These are phyloP conservation scores for Hipparchia semele DNA, from an alignment of 2,888 invertebrate genomes.

Conservation along the genomic window DNA sequence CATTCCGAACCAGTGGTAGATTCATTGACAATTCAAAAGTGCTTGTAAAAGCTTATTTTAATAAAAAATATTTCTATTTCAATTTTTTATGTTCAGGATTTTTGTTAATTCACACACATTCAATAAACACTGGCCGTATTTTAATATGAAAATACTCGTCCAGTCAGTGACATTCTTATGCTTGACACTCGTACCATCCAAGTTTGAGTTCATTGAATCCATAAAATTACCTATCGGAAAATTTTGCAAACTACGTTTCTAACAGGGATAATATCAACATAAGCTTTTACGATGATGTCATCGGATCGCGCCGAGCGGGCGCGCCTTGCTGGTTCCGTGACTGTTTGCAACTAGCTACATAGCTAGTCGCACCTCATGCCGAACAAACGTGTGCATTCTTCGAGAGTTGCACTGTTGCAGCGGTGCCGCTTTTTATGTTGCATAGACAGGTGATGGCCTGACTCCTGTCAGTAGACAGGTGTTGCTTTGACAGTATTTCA, in stretches of 20 bases:
- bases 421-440: constrained; percentile 45
- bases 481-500: background rate
- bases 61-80: too few relatives aligned
- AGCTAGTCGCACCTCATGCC: constrained; percentile 56
- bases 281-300: constrained; percentile 61
- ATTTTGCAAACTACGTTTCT: background rate
- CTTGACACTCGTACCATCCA: too few relatives aligned
- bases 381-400: constrained; percentile 52
- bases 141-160: too few relatives aligned
- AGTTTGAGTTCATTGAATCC: too few relatives aligned
- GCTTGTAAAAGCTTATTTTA: too few relatives aligned
- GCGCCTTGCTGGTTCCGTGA: constrained; percentile 62
- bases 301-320: constrained; percentile 69
- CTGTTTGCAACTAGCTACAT: constrained; percentile 47
- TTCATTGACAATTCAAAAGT: too few relatives aligned
- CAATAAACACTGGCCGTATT: too few relatives aligned
- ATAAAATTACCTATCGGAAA: background rate
- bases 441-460: constrained; percentile 10
- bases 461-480: background rate
- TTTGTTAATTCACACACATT: too few relatives aligned
- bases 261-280: background rate
- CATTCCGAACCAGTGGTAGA: too few relatives aligned
- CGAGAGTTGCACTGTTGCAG: constrained; percentile 45
- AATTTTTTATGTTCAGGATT: too few relatives aligned
- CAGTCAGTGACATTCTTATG: too few relatives aligned